These are phyloP conservation scores for Paramormyrops hopkinsi DNA, from an alignment of 2,797 vertebrate genomes.

Conservation along the genomic window DNA sequence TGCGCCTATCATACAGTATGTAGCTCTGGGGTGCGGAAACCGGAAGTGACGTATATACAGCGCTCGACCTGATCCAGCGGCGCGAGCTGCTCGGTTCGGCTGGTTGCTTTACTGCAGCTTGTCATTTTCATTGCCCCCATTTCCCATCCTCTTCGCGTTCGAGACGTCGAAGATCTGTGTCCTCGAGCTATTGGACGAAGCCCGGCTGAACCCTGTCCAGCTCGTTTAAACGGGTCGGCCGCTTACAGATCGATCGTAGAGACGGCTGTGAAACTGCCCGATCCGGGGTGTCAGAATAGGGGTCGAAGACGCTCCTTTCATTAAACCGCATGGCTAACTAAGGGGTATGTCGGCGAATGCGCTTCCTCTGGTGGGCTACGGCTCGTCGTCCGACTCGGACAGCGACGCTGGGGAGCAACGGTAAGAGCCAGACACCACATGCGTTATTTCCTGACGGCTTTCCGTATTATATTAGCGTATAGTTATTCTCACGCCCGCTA, in stretches of 20 bases:
- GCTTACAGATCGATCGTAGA: background rate
- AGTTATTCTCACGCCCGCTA: background rate
- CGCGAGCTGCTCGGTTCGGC: background rate
- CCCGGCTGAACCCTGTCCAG: background rate
- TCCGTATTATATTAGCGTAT: background rate
- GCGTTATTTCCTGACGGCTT: background rate
- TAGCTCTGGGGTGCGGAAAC: background rate
- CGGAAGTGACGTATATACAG: background rate
- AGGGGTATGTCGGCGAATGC: constrained; percentile 32
- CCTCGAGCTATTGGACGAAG: background rate
- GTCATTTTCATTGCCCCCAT: background rate
- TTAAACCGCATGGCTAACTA: background rate
- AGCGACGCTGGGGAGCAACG: constrained; percentile 49
- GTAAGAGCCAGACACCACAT: background rate
- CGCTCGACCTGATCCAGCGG: background rate
- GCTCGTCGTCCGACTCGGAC: constrained; percentile 63
- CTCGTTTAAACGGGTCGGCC: background rate
- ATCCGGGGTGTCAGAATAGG: background rate
- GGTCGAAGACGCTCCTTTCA: background rate
- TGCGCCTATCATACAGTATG: background rate
- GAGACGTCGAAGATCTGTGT: background rate
- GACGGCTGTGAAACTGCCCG: background rate
- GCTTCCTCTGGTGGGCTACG: constrained; percentile 67
- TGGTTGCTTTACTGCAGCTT: background rate
- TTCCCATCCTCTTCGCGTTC: background rate